Evolutionary conservation across 2,888 invertebrate genomes (phyloP), one percentile per base, ranked within the genome.

Genomic region (Yponomeuta malinellus): DNA sequence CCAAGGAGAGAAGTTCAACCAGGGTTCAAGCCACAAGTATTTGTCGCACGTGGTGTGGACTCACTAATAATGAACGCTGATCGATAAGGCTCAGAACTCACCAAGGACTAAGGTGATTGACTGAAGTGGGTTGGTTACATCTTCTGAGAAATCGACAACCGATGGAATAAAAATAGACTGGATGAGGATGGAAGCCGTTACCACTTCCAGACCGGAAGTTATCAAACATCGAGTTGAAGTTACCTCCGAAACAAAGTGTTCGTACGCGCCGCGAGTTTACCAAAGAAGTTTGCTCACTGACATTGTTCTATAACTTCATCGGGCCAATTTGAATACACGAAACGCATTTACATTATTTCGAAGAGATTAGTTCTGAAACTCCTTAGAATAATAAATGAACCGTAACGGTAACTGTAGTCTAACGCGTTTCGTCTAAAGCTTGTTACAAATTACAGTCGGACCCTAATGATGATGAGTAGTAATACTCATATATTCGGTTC

Each of bases 311-410:
- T 59, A 59, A 59, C 52, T 59, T 15, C 6, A 59, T 59, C 52
- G 52, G 12, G 52, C 52, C 52, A 59, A 59, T 59, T 59, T 59
- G 52, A 59, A 59, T 59, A 59, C 52, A 59, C 52, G 52, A 15
- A 59, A 59, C 52, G 52, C 52, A 59, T 59, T 59, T 59, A 59
- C 52, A 59, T 59, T 59, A 59, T 59, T 59, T 59, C 52, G 52
- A 15, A 59, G 52, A 59, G 52, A 59, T 59, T 59, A 59, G 15
- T 59, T 59, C 52, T 15, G 15, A 59, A 59, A 59, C 52, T 59
- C 52, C 52, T 59, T 59, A 59, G 52, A 59, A 59, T 15, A 59
- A 59, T 59, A 59, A 59, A 59, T 59, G 15, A 59, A 59, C 52
- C 43, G 43, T 43, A 43, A 43, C 43, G 43, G 43, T 43, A 43